Evolutionary conservation across 2,797 vertebrate genomes (phyloP), one percentile per base, ranked within the genome.

Genomic region (Sternotherus odoratus): DNA sequence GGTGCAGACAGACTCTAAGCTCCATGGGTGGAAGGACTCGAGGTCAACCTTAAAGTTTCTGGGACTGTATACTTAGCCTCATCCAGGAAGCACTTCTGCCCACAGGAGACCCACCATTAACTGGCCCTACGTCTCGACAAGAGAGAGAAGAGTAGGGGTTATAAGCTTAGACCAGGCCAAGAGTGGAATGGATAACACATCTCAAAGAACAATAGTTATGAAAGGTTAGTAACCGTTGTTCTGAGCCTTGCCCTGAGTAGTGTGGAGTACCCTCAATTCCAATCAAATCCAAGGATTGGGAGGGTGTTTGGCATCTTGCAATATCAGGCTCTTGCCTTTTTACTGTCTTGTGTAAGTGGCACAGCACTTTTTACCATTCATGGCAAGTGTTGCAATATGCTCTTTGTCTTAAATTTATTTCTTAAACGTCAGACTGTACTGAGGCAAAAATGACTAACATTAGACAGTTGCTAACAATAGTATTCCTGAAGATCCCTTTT

Each of bases 401-500:
- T 19, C 87, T 75, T 60, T 89, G 54, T 63, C 95, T 93, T 85
- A 5, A 81, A 39, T 90, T 60, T 87, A 60, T 95, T 83, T 74
- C n/a, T 39, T 81, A 91, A 91, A 77, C 66, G 33, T 39, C 12
- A 6, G 78, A 49, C 39, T 50, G 17, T 94, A 75, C 51, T 79
- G 60, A 91, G 84, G 75, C 92, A 91, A 33, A 94, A 92, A 19
- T 24, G 30, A 21, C 87, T 91, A 75, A 6, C 30, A 82, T 94
- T 88, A 94, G 92, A 91, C 89, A 96, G 92, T 87, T 89, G 93
- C 21, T 57, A 80, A 94, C 84, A 50, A 85, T 85, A 60, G n/a
- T 80, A 84, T 96, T 97, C 88, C 94, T 96, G 94, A 94, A 96
- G 95, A 66, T 90, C 79, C 21, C 63, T 94, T 92, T 63, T 75